These are phyloP conservation scores for Turritopsis rubra DNA, from an alignment of 30 jellyfish, hydroid and myxozoan species.

Conservation along the genomic window DNA sequence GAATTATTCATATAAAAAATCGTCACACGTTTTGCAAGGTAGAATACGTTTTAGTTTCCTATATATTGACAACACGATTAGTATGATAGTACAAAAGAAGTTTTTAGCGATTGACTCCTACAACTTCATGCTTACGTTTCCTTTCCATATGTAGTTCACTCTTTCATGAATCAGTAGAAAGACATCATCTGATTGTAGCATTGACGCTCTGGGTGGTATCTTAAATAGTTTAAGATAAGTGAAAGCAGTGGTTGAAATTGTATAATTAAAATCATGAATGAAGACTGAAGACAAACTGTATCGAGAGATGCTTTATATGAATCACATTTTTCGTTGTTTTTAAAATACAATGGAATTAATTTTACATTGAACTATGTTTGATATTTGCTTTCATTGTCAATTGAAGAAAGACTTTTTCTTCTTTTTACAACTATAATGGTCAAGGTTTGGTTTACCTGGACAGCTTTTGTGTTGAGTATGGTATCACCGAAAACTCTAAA, in stretches of 20 bases:
- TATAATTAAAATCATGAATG: background rate
- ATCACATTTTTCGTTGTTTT: background rate
- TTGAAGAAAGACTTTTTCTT: too few species aligned
- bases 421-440: background rate
- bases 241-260: background rate
- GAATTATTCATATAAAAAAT: too few species aligned
- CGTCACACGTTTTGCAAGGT: too few species aligned
- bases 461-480: conserved; percentile 41
- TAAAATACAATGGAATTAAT: background rate
- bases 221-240: background rate
- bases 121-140: conserved; percentile 64
- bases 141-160: conserved; percentile 66
- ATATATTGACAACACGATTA: too few species aligned
- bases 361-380: background rate
- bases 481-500: conserved; percentile 59
- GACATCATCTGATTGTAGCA: conserved; percentile 59
- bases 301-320: too few species aligned
- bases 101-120: too few species aligned
- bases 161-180: conserved; percentile 43
- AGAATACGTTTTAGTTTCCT: too few species aligned
- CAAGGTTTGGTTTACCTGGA: conserved; percentile 33
- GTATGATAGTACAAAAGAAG: too few species aligned
- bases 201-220: conserved; percentile 60
- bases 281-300: background rate
- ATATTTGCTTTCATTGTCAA: background rate